Base-by-base conservation (phyloP, 1,140 invertebrate genomes). In the Drosophila lini region DNA sequence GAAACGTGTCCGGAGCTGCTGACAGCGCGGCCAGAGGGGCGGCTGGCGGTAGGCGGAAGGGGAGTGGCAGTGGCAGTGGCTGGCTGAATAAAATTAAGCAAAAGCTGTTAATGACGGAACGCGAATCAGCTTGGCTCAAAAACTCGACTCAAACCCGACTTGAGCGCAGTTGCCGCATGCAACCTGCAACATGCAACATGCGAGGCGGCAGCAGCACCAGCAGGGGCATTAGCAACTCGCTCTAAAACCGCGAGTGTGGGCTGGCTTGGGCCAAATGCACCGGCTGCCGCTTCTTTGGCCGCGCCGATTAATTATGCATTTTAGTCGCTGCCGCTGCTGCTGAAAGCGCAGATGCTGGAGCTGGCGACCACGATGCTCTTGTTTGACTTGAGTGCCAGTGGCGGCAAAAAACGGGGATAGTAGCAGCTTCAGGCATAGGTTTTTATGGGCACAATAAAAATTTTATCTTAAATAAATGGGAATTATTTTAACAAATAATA, bases 241-340 rank as follows among this genome's bases (percentile, higher is more conserved):
- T 50, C 31, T 3, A 38, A 41, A 64, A 68, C 42, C 47, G 62
- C 47, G 28, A 67, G 65, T 71, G 68, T 76, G 50, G 32, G 55
- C 56, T 62, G 41, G 52, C 36, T n/a, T 38, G 50, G 40, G 44
- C 41, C 34, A 34, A 47, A 22, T 53, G 47, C 56, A 70, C 42
- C 44, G 36, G 41, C 74, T 40, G 71, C 47, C 34, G 56, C 31
- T 34, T 28, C 45, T 19, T 58, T 50, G 47, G 63, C 62, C 56
- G 38, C 56, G 28, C 41, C 80, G 60, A 89, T 84, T 89, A 89
- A 89, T 89, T 89, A 89, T 90, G 84, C 84, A 89, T 84, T 84
- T 89, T 81, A 89, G 80, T 62, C 65, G 28, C 79, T 70, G 34
- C 19, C 11, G 64, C 63, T 69, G 76, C 58, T 22, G 78, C 56